phyloP scores from a whole-genome alignment of 2,888 invertebrate species.

The Adineta ricciae region DNA sequence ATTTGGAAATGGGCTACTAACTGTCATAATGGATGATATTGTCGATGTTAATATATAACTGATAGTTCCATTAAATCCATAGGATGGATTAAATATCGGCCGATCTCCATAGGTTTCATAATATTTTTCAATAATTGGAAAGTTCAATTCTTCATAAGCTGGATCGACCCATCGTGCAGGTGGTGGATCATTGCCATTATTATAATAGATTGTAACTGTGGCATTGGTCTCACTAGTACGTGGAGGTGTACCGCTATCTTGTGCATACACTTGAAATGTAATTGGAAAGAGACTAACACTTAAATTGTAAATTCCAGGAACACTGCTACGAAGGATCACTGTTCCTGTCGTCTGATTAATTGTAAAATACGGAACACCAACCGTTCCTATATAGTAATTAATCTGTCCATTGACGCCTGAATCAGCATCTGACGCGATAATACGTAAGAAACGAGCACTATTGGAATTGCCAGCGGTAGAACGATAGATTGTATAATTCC shows the following conservation, averaged over 20 bases:
- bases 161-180: not conserved
- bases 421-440: constrained; percentile 11
- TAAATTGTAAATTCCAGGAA: not conserved
- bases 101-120: not conserved
- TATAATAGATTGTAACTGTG: not conserved
- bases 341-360: constrained; percentile 7
- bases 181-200: constrained; percentile 1
- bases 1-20: constrained; percentile 4
- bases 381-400: not conserved
- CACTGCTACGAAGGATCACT: not conserved
- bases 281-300: not conserved
- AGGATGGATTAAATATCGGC: not conserved
- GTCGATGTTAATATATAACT: not conserved
- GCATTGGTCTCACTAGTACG: not conserved
- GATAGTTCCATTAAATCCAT: constrained; percentile 7
- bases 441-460: not conserved
- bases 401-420: not conserved
- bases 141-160: not conserved
- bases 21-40: constrained; percentile 1
- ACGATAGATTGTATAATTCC: constrained; percentile 17
- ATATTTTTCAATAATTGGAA: not conserved
- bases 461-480: not conserved
- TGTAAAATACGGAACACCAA: not conserved
- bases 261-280: constrained; percentile 4
- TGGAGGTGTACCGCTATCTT: constrained; percentile 7